These are phyloP conservation scores for Eristalinus aeneus DNA, from an alignment of 2,888 invertebrate species.

Conservation along the genomic window DNA sequence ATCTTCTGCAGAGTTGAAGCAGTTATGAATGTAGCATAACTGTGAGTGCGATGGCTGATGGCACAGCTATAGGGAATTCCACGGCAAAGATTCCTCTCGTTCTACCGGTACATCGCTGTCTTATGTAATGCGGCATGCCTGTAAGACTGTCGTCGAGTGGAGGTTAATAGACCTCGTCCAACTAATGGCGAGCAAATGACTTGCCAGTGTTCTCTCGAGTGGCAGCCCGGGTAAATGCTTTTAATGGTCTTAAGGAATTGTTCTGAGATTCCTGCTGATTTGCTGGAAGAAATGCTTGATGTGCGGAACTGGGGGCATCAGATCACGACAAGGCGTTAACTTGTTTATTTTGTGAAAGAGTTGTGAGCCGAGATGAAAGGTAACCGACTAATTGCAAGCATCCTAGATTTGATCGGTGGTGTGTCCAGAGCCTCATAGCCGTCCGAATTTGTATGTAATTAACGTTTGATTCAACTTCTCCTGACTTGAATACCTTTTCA, in stretches of 20 bases:
- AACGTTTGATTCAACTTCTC: too few species aligned
- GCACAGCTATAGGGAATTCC: slow-evolving; percentile 21
- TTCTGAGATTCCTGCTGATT: background rate
- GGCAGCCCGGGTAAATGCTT: background rate
- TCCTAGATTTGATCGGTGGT: too few species aligned
- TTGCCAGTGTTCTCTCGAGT: background rate
- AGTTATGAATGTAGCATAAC: slow-evolving; percentile 63
- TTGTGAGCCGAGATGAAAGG: too few species aligned
- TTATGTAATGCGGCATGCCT: background rate
- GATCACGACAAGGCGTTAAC: too few species aligned
- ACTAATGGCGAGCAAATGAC: background rate
- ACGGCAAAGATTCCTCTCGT: background rate
- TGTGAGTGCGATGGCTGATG: slow-evolving; percentile 11
- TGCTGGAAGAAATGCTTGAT: background rate
- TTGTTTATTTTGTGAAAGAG: too few species aligned
- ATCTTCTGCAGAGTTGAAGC: slow-evolving; percentile 16
- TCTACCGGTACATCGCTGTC: background rate
- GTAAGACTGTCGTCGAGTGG: background rate
- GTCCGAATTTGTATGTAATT: too few species aligned
- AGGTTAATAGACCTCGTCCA: background rate
- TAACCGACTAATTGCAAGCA: too few species aligned
- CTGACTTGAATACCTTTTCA: too few species aligned
- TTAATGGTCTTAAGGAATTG: background rate
- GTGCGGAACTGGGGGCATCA: too few species aligned
- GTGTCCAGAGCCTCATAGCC: too few species aligned